Conservation (phyloP, 37 sponge, comb jelly and placozoan species). For the Halichondria panicea region DNA sequence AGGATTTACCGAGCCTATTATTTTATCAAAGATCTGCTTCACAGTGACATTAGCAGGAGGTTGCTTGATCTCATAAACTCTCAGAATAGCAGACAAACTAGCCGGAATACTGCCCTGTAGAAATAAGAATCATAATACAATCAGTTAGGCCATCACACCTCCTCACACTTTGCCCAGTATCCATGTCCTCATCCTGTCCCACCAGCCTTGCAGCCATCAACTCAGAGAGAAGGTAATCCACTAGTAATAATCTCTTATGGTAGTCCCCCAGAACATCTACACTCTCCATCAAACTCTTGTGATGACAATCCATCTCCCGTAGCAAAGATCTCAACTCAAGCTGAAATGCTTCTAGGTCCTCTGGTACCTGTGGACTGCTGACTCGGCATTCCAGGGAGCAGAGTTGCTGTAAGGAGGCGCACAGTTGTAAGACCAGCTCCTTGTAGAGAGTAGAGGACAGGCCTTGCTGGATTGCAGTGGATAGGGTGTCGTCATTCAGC, state of each 20-base stretch:
- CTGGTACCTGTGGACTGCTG: constrained; percentile 40
- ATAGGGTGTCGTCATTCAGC: constrained; percentile 19
- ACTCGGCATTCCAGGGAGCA: constrained; percentile 35
- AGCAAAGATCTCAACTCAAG: constrained; percentile 74
- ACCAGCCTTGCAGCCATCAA: constrained; percentile 53
- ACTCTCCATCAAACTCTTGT: constrained; percentile 17
- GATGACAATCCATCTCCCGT: constrained; percentile 61
- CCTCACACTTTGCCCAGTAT: not conserved
- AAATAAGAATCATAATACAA: constrained; percentile 10
- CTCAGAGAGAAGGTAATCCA: constrained; percentile 67
- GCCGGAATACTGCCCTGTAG: constrained; percentile 16
- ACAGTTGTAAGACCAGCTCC: constrained; percentile 23
- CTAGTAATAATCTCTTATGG: constrained; percentile 27
- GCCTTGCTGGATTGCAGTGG: constrained; percentile 36
- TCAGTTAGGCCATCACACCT: not conserved
- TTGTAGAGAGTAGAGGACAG: constrained; percentile 21
- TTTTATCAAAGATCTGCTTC: constrained; percentile 46
- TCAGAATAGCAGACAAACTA: constrained; percentile 53
- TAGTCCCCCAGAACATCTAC: constrained; percentile 5
- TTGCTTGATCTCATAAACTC: constrained; percentile 23
- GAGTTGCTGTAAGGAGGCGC: constrained; percentile 43
- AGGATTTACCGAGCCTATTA: constrained; percentile 60
- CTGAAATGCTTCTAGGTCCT: constrained; percentile 68
- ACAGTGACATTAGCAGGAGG: constrained; percentile 70
- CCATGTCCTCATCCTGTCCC: constrained; percentile 5